phyloP scores from a whole-genome alignment of 2,888 invertebrate genomes.

The Platypus cylindrus region DNA sequence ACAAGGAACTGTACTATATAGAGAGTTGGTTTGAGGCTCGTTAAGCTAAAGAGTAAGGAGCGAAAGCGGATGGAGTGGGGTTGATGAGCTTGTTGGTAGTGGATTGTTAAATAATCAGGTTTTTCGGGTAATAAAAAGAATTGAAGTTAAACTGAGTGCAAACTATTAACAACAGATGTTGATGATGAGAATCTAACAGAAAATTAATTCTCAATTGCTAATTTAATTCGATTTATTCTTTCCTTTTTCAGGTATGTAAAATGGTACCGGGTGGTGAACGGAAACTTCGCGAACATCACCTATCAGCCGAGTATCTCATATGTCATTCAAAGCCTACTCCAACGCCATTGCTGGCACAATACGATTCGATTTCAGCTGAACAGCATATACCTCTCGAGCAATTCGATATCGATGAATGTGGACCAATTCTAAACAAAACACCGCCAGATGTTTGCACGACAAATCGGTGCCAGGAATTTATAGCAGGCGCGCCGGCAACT shows the following conservation, averaged over 20 bases:
- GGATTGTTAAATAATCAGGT: no score
- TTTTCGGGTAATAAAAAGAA: no score
- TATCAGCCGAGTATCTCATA: slow-evolving; percentile 41
- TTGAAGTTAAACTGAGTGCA: no score
- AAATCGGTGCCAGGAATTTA: slow-evolving; percentile 31
- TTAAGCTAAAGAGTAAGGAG: no score
- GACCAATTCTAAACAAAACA: slow-evolving; percentile 34
- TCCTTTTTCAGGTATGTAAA: slow-evolving; percentile 42
- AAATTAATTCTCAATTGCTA: no score
- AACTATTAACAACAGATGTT: no score
- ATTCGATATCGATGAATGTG: slow-evolving; percentile 33
- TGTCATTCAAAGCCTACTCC: slow-evolving; percentile 18
- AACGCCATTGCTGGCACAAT: slow-evolving; percentile 20
- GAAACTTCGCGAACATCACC: slow-evolving; percentile 42
- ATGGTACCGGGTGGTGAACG: slow-evolving; percentile 49
- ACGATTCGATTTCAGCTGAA: slow-evolving; percentile 24
- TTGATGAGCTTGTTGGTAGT: no score
- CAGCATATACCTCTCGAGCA: slow-evolving; percentile 17
- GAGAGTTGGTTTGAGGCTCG: no score
- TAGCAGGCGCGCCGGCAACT: slow-evolving; percentile 15
- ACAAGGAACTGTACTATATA: no score
- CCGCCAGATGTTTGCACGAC: slow-evolving; percentile 38
- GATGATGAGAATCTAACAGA: no score
- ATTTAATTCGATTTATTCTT: background rate
- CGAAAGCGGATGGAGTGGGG: no score